Conservation (phyloP, 2,113 vertebrate genomes). For the Ciconia maguari region DNA sequence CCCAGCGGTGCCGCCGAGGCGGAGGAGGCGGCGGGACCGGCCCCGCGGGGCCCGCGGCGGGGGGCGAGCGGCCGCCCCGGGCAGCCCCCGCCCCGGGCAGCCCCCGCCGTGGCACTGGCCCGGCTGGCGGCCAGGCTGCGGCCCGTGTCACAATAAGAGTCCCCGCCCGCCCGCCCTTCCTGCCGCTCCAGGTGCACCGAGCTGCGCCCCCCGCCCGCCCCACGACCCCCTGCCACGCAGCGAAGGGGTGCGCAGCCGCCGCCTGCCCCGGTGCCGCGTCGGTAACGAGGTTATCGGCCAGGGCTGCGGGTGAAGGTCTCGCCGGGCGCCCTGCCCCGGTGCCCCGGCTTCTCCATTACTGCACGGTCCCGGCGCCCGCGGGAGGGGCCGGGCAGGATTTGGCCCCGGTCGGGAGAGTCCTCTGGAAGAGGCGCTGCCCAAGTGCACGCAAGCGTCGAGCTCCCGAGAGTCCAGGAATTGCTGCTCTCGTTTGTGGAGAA, state of each 20-base stretch:
- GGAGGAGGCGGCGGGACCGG: neutral
- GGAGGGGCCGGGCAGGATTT: neutral
- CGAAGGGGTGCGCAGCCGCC: neutral
- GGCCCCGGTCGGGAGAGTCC: neutral
- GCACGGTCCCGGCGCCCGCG: neutral
- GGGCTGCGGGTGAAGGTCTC: neutral
- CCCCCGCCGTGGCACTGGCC: conserved; percentile 75
- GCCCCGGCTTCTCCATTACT: neutral
- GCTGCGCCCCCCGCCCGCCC: neutral
- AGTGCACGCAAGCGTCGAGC: neutral
- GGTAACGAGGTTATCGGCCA: conserved; percentile 14
- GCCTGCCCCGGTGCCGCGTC: neutral
- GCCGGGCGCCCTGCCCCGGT: neutral
- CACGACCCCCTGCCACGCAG: neutral
- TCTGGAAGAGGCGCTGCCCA: neutral
- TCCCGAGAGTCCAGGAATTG: neutral
- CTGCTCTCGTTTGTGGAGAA: neutral
- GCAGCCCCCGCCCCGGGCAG: conserved; percentile 63
- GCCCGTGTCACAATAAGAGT: conserved; percentile 86
- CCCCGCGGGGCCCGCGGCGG: neutral
- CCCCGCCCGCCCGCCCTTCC: conserved; percentile 25
- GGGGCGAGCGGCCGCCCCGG: neutral
- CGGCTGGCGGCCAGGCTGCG: conserved; percentile 68
- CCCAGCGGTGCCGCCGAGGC: too few relatives aligned
- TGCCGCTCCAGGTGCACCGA: conserved; percentile 78